A percentile compares a stretch with the other conserved stretches of the same genome.
Evolutionary conservation across 2,797 vertebrate genomes (phyloP).

Genomic region (Rhynchonycteris naso): DNA sequence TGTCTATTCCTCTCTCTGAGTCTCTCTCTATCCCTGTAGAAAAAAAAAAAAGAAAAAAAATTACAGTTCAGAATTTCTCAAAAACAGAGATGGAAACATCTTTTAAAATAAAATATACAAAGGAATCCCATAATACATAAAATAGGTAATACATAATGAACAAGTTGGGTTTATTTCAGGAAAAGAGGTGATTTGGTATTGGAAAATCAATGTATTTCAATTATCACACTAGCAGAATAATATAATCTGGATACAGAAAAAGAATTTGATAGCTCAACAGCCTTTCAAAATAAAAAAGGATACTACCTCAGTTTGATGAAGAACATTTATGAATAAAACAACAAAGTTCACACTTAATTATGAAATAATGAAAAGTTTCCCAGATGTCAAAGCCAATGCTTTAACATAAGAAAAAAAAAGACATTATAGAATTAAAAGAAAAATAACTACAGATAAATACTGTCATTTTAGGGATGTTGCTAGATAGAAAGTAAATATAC

Average conservation of each 20-base stretch:
- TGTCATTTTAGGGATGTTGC: background rate
- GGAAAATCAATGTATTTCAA: background rate
- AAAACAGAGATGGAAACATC: background rate
- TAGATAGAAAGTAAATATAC: background rate
- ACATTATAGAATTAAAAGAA: background rate
- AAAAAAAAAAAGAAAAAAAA: constrained; percentile 56
- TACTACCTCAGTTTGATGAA: background rate
- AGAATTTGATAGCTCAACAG: background rate
- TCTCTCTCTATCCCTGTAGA: too few relatives aligned
- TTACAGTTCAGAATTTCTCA: background rate
- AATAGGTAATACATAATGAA: background rate
- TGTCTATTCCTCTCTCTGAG: too few relatives aligned
- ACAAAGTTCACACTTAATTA: background rate
- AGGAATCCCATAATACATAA: background rate
- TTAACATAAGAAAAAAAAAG: background rate
- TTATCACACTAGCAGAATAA: background rate
- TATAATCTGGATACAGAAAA: background rate
- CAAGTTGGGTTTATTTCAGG: background rate
- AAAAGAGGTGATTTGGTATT: background rate
- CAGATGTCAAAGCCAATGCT: background rate
- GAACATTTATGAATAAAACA: background rate
- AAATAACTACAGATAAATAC: background rate
- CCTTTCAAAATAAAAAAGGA: background rate
- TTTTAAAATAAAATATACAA: background rate
- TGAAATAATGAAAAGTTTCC: background rate